These are phyloP conservation scores for Adelphocoris suturalis DNA, from an alignment of 2,888 invertebrate species.

Conservation along the genomic window DNA sequence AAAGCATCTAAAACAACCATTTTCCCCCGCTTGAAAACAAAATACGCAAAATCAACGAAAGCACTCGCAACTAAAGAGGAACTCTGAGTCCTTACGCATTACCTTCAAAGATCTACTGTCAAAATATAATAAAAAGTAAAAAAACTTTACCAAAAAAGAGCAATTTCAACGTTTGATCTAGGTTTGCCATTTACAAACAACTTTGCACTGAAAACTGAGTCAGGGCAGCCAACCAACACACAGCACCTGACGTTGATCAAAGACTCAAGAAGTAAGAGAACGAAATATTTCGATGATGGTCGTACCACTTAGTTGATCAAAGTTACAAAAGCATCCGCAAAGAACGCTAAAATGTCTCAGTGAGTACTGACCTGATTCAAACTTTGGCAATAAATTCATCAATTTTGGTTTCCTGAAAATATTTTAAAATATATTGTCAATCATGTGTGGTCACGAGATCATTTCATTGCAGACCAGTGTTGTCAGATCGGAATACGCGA, in stretches of 20 bases:
- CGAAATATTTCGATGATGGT: no score
- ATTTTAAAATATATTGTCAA: no score
- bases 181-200: slow-evolving; percentile 50
- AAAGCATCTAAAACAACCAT: slow-evolving; percentile 9
- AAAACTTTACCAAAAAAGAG: slow-evolving; percentile 57
- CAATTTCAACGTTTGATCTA: slow-evolving; percentile 48
- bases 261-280: no score
- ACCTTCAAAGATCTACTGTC: slow-evolving; percentile 46
- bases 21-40: background rate
- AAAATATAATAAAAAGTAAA: slow-evolving; percentile 51
- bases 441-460: no score
- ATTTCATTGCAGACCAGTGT: no score
- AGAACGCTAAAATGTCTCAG: no score
- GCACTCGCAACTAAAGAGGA: background rate
- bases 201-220: slow-evolving; percentile 9
- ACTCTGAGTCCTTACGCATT: background rate
- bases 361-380: no score
- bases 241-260: background rate
- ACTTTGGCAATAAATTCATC: no score
- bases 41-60: background rate
- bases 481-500: no score
- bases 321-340: no score
- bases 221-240: background rate
- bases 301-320: no score
- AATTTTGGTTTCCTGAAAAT: no score